Conservation (phyloP, 2,888 invertebrate species). For the Neoitamus cyanurus region DNA sequence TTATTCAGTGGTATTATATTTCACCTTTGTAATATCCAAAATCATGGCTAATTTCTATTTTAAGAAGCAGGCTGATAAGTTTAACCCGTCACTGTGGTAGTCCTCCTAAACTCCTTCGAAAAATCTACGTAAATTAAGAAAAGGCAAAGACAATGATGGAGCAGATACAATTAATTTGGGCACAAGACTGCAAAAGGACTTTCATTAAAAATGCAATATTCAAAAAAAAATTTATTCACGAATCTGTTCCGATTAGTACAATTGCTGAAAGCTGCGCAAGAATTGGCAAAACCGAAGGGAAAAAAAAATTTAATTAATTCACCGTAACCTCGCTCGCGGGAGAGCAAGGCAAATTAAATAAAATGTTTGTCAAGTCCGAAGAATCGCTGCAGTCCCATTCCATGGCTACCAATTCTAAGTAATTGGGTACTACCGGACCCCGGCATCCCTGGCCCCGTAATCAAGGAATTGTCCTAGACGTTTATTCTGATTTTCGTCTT, state of each 20-base stretch:
- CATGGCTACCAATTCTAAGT: not conserved
- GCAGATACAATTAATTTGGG: not conserved
- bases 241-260: not conserved
- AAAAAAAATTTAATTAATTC: not conserved
- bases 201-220: not conserved
- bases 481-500: conserved; percentile 41
- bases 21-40: no score
- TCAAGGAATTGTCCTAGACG: not conserved
- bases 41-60: no score
- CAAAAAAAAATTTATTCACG: not conserved
- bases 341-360: not conserved
- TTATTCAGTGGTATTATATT: no score
- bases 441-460: not conserved
- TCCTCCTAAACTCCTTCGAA: no score
- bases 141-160: not conserved
- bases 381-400: not conserved
- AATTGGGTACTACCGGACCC: not conserved
- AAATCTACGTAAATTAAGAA: not conserved
- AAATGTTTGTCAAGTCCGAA: not conserved
- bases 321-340: not conserved
- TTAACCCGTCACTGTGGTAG: no score
- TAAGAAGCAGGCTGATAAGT: no score
- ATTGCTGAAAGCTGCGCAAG: not conserved
- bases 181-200: not conserved
- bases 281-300: not conserved